Percentiles rank a stretch among this genome's conserved stretches.
These are phyloP conservation scores for Chaetodon auriga DNA, from an alignment of 2,113 vertebrate species.

Conservation along the genomic window DNA sequence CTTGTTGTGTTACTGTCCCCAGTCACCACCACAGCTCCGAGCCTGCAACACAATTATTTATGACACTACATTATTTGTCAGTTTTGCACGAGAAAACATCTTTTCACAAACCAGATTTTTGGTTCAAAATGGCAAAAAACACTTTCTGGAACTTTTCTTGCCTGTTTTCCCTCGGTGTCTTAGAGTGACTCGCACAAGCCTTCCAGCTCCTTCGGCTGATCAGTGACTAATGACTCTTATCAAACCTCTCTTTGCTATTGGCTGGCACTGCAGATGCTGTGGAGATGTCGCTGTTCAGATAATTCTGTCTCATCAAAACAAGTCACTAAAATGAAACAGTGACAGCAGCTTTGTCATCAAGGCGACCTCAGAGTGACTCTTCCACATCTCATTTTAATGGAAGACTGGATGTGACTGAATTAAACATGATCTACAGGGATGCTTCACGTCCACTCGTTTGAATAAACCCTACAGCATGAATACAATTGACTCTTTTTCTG, in stretches of 20 bases:
- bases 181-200: background rate
- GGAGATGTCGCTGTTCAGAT: background rate
- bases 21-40: too few species aligned
- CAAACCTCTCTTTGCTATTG: accelerated
- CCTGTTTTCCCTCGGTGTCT: background rate
- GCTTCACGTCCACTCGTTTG: background rate
- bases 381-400: background rate
- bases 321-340: background rate
- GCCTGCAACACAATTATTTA: background rate
- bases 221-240: background rate
- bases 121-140: background rate
- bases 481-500: background rate
- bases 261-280: background rate
- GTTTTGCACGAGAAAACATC: background rate
- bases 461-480: background rate
- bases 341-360: background rate
- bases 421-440: background rate
- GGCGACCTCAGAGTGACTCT: accelerated
- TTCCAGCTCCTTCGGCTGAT: background rate
- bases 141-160: background rate
- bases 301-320: slow-evolving; percentile 14
- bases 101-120: background rate
- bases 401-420: background rate
- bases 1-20: background rate
- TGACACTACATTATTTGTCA: background rate